A percentile compares a stretch with the other conserved stretches of the same genome.
phyloP scores from a whole-genome alignment of 1,140 invertebrate genomes.

The Sesamia nonagrioides region DNA sequence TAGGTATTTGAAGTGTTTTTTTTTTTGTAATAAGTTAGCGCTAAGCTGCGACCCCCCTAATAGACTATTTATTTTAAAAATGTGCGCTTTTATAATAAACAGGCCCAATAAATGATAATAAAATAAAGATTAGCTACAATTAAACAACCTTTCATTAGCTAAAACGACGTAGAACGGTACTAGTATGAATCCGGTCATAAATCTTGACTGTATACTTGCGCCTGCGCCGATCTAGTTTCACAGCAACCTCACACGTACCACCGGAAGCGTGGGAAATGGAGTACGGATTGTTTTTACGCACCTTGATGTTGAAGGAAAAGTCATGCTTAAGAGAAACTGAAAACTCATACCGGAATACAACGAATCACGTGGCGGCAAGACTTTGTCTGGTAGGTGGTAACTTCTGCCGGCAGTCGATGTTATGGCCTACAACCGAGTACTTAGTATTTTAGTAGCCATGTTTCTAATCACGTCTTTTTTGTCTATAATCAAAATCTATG shows the following conservation, averaged over 20 bases:
- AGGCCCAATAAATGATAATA: background rate
- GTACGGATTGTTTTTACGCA: background rate
- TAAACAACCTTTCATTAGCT: slow-evolving; percentile 12
- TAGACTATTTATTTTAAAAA: background rate
- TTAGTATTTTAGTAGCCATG: too few relatives aligned
- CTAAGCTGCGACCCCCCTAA: too few relatives aligned
- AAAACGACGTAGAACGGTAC: slow-evolving; percentile 11
- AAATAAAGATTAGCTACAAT: slow-evolving; percentile 25
- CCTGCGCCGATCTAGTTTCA: slow-evolving; percentile 51
- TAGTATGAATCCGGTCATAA: slow-evolving; percentile 59
- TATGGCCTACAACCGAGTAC: too few relatives aligned
- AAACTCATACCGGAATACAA: too few relatives aligned
- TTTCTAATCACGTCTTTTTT: too few relatives aligned
- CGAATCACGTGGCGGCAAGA: too few relatives aligned
- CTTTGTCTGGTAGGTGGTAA: too few relatives aligned
- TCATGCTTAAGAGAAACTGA: too few relatives aligned
- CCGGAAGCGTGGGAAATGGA: slow-evolving; percentile 50
- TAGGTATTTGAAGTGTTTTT: too few relatives aligned
- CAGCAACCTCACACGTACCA: slow-evolving; percentile 51
- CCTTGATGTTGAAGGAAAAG: background rate
- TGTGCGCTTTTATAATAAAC: background rate
- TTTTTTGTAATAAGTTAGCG: too few relatives aligned
- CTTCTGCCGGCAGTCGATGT: too few relatives aligned
- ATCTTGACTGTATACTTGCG: slow-evolving; percentile 60
- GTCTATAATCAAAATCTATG: too few relatives aligned